Evolutionary conservation across 2,888 invertebrate species (phyloP), one percentile per base, ranked within the genome.

Genomic region (Aphrophora alni): DNA sequence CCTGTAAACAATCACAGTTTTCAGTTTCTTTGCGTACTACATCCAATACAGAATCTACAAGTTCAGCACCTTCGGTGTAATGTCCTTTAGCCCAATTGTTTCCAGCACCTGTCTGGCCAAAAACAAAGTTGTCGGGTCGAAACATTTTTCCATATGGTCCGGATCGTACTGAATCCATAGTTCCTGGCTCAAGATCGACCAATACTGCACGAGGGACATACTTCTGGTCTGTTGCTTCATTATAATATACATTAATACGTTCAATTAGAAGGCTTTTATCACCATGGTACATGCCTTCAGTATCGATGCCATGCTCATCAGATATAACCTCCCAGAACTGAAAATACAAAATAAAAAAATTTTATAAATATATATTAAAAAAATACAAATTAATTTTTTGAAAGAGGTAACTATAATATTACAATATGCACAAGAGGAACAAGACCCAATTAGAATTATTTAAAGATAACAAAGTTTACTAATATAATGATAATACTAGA

Each of bases 61-160:
- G 90, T 89, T 88, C 92, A 87, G n/a, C n/a, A n/a, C n/a, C n/a
- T n/a, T n/a, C n/a, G n/a, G n/a, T n/a, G n/a, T n/a, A n/a, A n/a
- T n/a, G n/a, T n/a, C n/a, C n/a, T n/a, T n/a, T n/a, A n/a, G n/a
- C n/a, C n/a, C n/a, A n/a, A n/a, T n/a, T n/a, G 84, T 89, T 89
- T 0, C 90, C 89, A 44, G 89, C 89, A 3, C 90, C 90, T 83
- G 88, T 88, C 82, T 90, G 90, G 0, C 90, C 90, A 85, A 92
- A 93, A 33, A 93, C 91, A 84, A 92, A 93, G 87, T 93, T 93
- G 87, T 93, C 92, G 14, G 93, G 93, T 38, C 93, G 89, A 87
- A 93, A 93, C 80, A 93, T 89, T 84, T 92, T 91, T 4, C 93
- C 93, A 85, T 91, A 93, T 4, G 92, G 91, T 14, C 93, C 92